Base-by-base conservation (phyloP, 2,113 vertebrate genomes). In the Catagonus wagneri region DNA sequence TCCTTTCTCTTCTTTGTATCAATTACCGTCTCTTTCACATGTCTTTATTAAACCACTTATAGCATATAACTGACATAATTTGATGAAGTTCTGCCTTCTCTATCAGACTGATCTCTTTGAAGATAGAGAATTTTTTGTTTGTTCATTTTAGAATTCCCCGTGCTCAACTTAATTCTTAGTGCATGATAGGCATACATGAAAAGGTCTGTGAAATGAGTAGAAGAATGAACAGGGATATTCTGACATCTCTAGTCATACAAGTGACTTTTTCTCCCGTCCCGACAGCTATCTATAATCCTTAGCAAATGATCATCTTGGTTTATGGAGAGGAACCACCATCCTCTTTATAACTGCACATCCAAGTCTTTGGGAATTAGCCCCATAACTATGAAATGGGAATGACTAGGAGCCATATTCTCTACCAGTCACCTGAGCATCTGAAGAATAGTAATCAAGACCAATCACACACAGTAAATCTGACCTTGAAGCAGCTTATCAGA, bases 1-100 rank as follows among this genome's bases (percentile, higher is more conserved):
- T 86, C 10, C 3, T 71, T n/a, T 63, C 23, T 61, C 34, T 78
- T n/a, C n/a, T 87, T 87, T 65, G 56, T 74, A 22, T 44, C 39
- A 84, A 50, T 78, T 14, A 69, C 25, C 90, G 7, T 90, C 94
- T 25, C 74, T 83, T 61, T 75, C 39, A 79, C 10, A 34, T 85
- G 32, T 72, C 60, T 94, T 95, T 90, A 85, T 89, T 81, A 86
- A 93, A 90, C n/a, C 11, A 80, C 20, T 90, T 71, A 19, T 2
- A 87, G 15, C 6, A 86, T 5, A 75, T 32, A 79, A 54, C 65
- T 76, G 27, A 83, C 74, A 74, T 61, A 78, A 80, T 83, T 88
- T 95, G 50, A 90, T 90, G 65, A 89, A 68, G 66, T 58, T 83
- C 65, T 44, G 1, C 27, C 7, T 81, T 36, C 16, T 92, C 69